Evolutionary conservation across 1,140 invertebrate genomes (phyloP), one percentile per base, ranked within the genome.

Genomic region (Archivesica marissinica): DNA sequence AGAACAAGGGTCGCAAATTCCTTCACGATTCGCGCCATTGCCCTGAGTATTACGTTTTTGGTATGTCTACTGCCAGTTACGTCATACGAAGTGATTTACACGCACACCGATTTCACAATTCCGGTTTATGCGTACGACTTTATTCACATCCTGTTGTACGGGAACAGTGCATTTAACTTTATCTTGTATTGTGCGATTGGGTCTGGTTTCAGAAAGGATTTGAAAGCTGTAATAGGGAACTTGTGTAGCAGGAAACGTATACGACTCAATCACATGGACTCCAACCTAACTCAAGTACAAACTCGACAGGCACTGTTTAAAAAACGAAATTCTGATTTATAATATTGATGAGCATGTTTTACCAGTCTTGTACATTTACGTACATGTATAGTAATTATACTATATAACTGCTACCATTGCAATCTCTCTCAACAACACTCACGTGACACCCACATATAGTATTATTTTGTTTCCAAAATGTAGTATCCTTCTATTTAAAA

Each of bases 141-240:
- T 15, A 72, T 81, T 15, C 47, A 56, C 66, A 70, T 81, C 33
- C 50, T 81, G 11, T 33, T 81, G 20, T 81, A 81, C 44, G 79
- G 30, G 7, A 81, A 81, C 50, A 81, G 79, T 66, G 35, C 59
- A 20, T 50, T 70, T n/a, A 81, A 81, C 23, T 81, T 81, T 41
- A 70, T 81, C 28, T 50, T 81, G 28, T 81, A 81, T 33, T 81
- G 79, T 23, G 79, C 61, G 9, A 81, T 81, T 0, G 79, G 79
- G 35, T 44, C 79, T 11, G 79, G 79, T 23, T 81, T 81, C 25
- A 52, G 79, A n/a, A 70, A 70, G 35, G 66, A 81, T 44, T 23
- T 81, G 20, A 81, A 72, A 35, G 25, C 33, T 15, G 79, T 72
- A 23, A n/a, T 61, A 17, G 28, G 35, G 2, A 61, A 59, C 17